A percentile compares a stretch with the other conserved stretches of the same genome.
Evolutionary conservation across 2,797 vertebrate species (phyloP).

Genomic region (Emys orbicularis): DNA sequence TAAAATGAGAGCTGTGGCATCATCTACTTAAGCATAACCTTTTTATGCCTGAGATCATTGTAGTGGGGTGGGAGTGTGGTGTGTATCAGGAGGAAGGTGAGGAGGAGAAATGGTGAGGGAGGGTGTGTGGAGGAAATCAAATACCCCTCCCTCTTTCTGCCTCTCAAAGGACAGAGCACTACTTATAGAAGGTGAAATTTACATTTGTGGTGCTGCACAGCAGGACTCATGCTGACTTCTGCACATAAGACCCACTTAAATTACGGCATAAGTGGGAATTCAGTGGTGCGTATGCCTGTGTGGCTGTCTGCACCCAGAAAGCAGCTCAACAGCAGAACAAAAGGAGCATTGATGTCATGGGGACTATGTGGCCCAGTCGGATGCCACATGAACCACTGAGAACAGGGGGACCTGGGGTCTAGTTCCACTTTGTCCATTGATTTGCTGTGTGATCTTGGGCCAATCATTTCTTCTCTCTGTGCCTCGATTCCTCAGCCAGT

Average conservation of each 20-base stretch:
- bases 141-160: not conserved
- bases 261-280: not conserved
- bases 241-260: not conserved
- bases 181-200: not conserved
- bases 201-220: not conserved
- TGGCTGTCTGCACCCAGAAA: not conserved
- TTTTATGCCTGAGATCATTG: not conserved
- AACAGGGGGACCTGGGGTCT: not conserved
- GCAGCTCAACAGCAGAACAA: not conserved
- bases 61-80: slow-evolving; percentile 30
- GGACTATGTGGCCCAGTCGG: not conserved
- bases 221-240: not conserved
- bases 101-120: not conserved
- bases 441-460: not conserved
- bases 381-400: too few relatives aligned
- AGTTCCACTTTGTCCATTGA: not conserved
- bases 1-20: not conserved
- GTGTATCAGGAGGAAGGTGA: not conserved
- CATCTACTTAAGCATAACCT: not conserved
- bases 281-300: not conserved
- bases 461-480: not conserved
- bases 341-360: not conserved
- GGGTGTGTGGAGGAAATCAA: rapidly evolving
- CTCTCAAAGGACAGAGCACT: rapidly evolving
- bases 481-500: not conserved